phyloP scores from a whole-genome alignment of 2,797 vertebrate species.

The Menidia menidia region DNA sequence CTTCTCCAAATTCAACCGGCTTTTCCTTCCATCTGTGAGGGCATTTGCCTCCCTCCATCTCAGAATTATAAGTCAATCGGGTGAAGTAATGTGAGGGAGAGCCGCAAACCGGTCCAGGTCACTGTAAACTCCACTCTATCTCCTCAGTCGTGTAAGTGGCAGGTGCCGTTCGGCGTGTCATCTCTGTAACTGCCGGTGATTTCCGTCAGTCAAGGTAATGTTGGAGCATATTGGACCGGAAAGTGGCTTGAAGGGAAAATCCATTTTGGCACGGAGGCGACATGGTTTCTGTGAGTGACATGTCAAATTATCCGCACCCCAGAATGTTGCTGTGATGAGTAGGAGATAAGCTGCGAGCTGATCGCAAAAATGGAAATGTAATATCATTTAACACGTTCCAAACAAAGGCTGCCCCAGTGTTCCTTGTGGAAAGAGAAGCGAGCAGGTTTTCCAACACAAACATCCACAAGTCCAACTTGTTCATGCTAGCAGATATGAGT shows the following conservation, averaged over 20 bases:
- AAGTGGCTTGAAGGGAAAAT: slow-evolving; percentile 4
- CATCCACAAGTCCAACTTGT: no score
- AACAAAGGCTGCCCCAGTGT: slow-evolving; percentile 18
- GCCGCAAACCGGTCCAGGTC: neutral
- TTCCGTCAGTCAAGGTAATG: slow-evolving; percentile 4
- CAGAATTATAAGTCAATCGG: neutral
- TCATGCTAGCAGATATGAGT: no score
- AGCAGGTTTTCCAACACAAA: no score
- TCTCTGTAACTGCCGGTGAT: slow-evolving; percentile 10
- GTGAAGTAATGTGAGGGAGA: neutral
- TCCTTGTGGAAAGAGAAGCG: slow-evolving; percentile 1
- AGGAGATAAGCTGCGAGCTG: neutral
- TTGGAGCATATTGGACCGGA: neutral
- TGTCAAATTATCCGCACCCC: neutral
- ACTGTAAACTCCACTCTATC: neutral
- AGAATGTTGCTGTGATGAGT: neutral
- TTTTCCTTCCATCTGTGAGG: neutral
- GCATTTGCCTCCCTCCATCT: neutral
- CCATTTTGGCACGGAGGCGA: neutral
- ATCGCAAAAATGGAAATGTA: neutral
- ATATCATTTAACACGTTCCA: slow-evolving; percentile 16
- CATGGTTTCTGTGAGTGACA: neutral
- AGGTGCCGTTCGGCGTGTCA: neutral
- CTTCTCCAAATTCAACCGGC: neutral
- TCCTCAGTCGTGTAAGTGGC: neutral